Evolutionary conservation across 2,797 vertebrate species (phyloP), one percentile per base, ranked within the genome.

Genomic region (Cheirogaleus major): DNA sequence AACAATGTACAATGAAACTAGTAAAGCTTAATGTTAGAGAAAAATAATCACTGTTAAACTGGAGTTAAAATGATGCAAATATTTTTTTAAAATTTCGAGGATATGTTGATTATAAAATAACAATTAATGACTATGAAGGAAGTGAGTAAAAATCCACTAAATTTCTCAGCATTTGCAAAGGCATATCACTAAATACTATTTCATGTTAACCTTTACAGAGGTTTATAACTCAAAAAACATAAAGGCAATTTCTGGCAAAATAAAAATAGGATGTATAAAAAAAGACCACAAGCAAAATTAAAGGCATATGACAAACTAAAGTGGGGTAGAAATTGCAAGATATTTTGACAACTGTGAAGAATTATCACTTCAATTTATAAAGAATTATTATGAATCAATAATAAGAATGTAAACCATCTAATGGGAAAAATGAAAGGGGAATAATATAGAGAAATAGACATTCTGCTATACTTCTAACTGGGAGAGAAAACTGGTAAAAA

Each of bases 331-430:
- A 93, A 85, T 7, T 73, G 18, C 3, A 73, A 89, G 38, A 50
- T 45, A 93, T 41, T 94, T 79, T 93, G 67, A 69, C 52, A 96
- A 91, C 12, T 88, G 20, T 35, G n/a, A 93, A 88, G 23, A 80
- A 79, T 18, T 89, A 72, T 32, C 23, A 76, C 23, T 15, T 79
- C 76, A 82, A 95, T 65, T 86, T 93, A 52, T 35, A 91, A 93
- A 91, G 27, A 92, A 69, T 22, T 48, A 72, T 25, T 50, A 50
- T 57, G 48, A 73, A 25, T 88, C 55, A 86, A 67, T 89, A 90
- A 75, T 45, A 92, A 83, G 45, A 91, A 89, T 52, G 35, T 61
- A 72, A 59, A 55, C 38, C 59, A 84, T 5, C 15, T 67, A 67
- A 89, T 50, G 85, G 20, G 18, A 61, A 83, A 87, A 96, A 79